These are phyloP conservation scores for Catostylus mosaicus DNA, from an alignment of 30 jellyfish, hydroid and myxozoan species.

Conservation along the genomic window DNA sequence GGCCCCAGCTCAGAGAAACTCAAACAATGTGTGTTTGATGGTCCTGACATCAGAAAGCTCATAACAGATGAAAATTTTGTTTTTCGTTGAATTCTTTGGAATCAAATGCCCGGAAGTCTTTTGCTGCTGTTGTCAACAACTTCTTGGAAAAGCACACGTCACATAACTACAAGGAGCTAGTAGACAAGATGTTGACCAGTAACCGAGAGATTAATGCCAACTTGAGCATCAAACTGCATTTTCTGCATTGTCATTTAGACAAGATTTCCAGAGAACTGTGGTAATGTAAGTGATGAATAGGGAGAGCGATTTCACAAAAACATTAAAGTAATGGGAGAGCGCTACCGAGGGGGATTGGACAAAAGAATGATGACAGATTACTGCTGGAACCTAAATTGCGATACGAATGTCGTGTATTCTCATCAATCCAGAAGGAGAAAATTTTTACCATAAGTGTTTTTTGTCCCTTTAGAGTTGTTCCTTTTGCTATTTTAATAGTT, in stretches of 20 bases:
- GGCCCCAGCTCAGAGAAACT: slow-evolving; percentile 13
- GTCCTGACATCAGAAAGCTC: slow-evolving; percentile 16
- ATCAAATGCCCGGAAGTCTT: background rate
- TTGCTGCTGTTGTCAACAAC: slow-evolving; percentile 14
- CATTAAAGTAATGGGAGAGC: slow-evolving; percentile 39
- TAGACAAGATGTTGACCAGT: slow-evolving; percentile 6
- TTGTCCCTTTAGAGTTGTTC: slow-evolving; percentile 11
- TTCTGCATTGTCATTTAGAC: slow-evolving; percentile 28
- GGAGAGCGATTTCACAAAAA: slow-evolving; percentile 54
- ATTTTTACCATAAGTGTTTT: slow-evolving; percentile 6
- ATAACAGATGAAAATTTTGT: background rate
- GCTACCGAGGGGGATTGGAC: slow-evolving; percentile 56
- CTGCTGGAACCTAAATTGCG: slow-evolving; percentile 26
- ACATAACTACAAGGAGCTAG: slow-evolving; percentile 1
- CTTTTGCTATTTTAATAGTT: background rate
- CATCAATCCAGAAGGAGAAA: slow-evolving; percentile 27
- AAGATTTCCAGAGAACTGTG: slow-evolving; percentile 58
- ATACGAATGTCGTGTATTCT: slow-evolving; percentile 12
- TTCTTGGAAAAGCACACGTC: background rate
- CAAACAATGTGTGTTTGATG: slow-evolving; percentile 6
- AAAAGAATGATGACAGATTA: slow-evolving; percentile 20
- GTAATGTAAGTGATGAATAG: slow-evolving; percentile 59
- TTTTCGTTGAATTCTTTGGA: slow-evolving; percentile 1
- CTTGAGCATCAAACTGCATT: background rate
- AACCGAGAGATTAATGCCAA: background rate